Percentiles rank a stretch among this genome's conserved stretches.
Evolutionary conservation across 2,888 invertebrate species (phyloP).

Genomic region (Coelopa pilipes): DNA sequence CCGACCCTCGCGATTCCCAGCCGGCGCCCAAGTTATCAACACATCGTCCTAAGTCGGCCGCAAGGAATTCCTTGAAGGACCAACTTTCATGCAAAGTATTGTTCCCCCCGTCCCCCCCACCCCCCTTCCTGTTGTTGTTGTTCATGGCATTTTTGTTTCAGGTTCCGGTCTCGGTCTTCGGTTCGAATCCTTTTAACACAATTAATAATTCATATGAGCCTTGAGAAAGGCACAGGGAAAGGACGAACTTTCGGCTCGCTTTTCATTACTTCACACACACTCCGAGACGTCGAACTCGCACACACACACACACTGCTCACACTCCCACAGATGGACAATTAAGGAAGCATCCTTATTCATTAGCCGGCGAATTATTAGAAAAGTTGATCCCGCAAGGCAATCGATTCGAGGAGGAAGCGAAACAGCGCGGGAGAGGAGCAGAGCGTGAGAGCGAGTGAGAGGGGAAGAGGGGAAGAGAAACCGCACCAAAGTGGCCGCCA

Average conservation of each 20-base stretch:
- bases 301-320: neutral
- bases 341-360: slow-evolving; percentile 14
- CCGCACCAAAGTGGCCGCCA: no score
- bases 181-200: slow-evolving; percentile 43
- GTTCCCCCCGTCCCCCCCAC: neutral
- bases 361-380: slow-evolving; percentile 16
- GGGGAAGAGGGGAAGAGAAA: no score
- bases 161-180: neutral
- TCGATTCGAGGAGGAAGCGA: neutral
- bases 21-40: neutral
- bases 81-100: neutral
- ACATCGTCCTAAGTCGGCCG: neutral
- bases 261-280: no score
- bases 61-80: neutral
- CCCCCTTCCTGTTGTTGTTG: no score
- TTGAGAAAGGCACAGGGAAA: slow-evolving; percentile 16
- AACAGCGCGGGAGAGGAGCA: neutral
- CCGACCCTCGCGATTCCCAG: no score
- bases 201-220: slow-evolving; percentile 54
- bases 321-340: neutral
- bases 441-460: neutral
- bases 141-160: no score
- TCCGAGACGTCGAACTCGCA: neutral
- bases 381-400: slow-evolving; percentile 7
- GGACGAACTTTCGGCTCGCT: slow-evolving; percentile 9